Base-by-base conservation (phyloP, 2,113 vertebrate species). In the Lepisosteus oculatus region DNA sequence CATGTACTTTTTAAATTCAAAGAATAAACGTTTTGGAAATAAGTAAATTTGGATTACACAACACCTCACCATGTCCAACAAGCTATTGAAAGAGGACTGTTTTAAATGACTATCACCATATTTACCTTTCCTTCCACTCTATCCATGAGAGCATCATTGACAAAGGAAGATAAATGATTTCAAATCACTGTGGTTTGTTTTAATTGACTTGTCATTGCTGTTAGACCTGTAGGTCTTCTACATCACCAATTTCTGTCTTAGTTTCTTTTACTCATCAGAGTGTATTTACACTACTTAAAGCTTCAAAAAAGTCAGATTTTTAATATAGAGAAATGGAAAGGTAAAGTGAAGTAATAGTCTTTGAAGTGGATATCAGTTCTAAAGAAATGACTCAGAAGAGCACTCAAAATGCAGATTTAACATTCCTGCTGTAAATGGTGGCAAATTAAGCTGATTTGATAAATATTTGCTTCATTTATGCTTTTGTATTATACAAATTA, bases 101-200 rank as follows among this genome's bases (percentile, higher is more conserved):
- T 64, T 65, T 41, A 6, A 11, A 11, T 65, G 62, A 65, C 29
- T 65, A 3, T 7, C 62, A 65, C 62, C 62, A 42, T 8, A 65
- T 65, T 9, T 65, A 5, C 17, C 42, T 65, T 29, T 29, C 17
- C 8, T 65, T 65, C n/a, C 3, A 8, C 42, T 43, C 62, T 12
- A 41, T 64, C 42, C 62, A 65, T 65, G 62, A 65, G 3, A 41
- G 62, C 42, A 29, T 9, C 42, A 65, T 12, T 8, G 7, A 12
- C 42, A 43, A 15, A 41, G 8, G 17, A 8, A 12, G 62, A 65
- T 41, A 13, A 61, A 3, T 65, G 62, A 65, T 65, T 65, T 65
- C 29, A 9, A 29, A 9, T 65, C 62, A 65, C 42, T 41, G 62
- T 42, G 62, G 62, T 41, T 65, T 65, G 62, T 65, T 65, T 65